Percentiles rank a stretch among this genome's conserved stretches.
Conservation (phyloP, 2,113 vertebrate genomes). For the Speoplatyrhinus poulsoni region DNA sequence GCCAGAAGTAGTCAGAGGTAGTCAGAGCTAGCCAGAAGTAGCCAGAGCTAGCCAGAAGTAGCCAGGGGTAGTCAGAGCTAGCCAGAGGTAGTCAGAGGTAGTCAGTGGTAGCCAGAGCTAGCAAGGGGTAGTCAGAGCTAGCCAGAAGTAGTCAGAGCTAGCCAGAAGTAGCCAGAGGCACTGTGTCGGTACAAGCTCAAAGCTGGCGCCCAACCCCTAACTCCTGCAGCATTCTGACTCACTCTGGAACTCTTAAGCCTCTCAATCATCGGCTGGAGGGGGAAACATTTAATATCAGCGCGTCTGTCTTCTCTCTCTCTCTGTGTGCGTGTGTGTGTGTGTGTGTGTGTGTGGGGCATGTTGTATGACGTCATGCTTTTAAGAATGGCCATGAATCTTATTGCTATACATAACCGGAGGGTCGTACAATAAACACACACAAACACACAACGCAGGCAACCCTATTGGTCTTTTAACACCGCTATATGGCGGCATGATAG, state of each 20-base stretch:
- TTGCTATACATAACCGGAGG: constrained; percentile 36
- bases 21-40: no score
- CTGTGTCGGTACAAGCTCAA: constrained; percentile 7
- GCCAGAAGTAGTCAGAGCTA: no score
- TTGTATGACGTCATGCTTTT: constrained; percentile 41
- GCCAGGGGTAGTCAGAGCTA: no score
- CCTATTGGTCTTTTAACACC: background rate
- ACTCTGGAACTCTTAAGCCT: constrained; percentile 29
- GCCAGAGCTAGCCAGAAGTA: no score
- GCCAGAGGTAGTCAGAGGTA: no score
- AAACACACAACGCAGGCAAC: constrained; percentile 34
- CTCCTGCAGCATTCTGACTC: constrained; percentile 24
- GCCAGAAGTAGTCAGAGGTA: no score
- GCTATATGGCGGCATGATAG: background rate
- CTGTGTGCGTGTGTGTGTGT: constrained; percentile 2
- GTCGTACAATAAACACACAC: constrained; percentile 35
- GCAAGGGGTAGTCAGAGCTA: no score
- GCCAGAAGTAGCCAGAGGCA: background rate
- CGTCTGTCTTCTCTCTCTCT: background rate
- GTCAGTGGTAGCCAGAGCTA: no score
- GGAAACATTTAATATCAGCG: constrained; percentile 52
- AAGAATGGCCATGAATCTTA: constrained; percentile 65
- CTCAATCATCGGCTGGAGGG: constrained; percentile 40
- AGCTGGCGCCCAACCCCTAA: background rate
- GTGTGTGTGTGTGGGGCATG: constrained; percentile 17